phyloP scores from a whole-genome alignment of 2,113 vertebrate genomes.

The Typhlomys cinereus region DNA sequence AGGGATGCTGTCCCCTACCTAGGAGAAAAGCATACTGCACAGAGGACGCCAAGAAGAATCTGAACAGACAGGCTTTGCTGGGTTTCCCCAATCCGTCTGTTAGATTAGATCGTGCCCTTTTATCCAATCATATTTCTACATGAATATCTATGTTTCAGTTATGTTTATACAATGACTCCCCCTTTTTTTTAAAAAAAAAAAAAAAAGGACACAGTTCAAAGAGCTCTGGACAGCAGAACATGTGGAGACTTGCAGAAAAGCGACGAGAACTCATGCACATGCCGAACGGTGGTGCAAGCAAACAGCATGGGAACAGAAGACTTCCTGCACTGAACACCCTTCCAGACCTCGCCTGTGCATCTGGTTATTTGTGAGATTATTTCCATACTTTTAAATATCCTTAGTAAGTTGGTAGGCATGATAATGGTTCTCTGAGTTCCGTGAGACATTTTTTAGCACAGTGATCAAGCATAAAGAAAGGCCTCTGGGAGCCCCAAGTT shows the following conservation, averaged over 20 bases:
- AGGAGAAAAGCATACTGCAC: neutral
- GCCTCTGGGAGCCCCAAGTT: neutral
- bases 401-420: neutral
- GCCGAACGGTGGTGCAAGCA: neutral
- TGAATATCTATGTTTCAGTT: neutral
- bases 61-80: conserved; percentile 24
- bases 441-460: neutral
- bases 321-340: neutral
- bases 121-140: neutral
- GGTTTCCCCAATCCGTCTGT: neutral
- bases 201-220: neutral
- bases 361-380: neutral
- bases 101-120: neutral
- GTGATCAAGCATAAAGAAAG: neutral
- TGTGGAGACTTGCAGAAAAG: neutral
- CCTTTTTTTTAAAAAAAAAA: no score
- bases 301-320: neutral
- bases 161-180: neutral
- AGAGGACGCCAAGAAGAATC: neutral
- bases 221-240: neutral
- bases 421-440: neutral
- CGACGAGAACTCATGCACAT: neutral
- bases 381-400: neutral
- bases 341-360: neutral
- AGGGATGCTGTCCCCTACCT: neutral